phyloP scores from a whole-genome alignment of 2,797 vertebrate genomes.

The Sebastes miniatus region DNA sequence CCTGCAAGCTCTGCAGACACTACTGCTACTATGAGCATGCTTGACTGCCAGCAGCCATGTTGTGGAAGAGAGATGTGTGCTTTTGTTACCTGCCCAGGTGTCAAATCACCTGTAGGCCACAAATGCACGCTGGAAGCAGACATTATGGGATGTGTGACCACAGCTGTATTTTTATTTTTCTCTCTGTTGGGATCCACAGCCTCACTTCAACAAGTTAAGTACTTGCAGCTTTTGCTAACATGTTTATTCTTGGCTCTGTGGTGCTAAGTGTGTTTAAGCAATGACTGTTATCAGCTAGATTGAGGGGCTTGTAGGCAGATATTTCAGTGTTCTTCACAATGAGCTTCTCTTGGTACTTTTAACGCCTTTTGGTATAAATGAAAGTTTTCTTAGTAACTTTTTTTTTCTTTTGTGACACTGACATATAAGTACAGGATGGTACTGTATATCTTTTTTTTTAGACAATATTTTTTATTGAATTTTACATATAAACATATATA shows the following conservation, averaged over 20 bases:
- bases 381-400: background rate
- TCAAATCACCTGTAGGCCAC: background rate
- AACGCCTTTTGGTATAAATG: background rate
- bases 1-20: background rate
- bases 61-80: background rate
- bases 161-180: background rate
- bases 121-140: background rate
- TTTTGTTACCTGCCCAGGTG: background rate
- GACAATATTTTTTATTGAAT: too few species aligned
- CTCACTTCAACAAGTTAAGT: background rate
- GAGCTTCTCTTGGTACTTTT: constrained; percentile 2
- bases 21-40: background rate
- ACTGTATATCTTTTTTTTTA: too few species aligned
- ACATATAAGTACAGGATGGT: background rate
- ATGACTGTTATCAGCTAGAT: background rate
- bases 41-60: constrained; percentile 1
- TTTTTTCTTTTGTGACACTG: background rate
- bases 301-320: constrained; percentile 2
- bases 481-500: too few species aligned
- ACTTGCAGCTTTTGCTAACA: background rate
- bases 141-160: constrained; percentile 2
- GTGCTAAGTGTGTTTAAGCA: background rate
- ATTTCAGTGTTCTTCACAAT: constrained; percentile 6
- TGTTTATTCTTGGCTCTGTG: constrained; percentile 20
- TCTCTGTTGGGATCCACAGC: background rate